A percentile compares a stretch with the other conserved stretches of the same genome.
phyloP scores from a whole-genome alignment of 1,140 invertebrate genomes.

The Panagrolaimus sp. region DNA sequence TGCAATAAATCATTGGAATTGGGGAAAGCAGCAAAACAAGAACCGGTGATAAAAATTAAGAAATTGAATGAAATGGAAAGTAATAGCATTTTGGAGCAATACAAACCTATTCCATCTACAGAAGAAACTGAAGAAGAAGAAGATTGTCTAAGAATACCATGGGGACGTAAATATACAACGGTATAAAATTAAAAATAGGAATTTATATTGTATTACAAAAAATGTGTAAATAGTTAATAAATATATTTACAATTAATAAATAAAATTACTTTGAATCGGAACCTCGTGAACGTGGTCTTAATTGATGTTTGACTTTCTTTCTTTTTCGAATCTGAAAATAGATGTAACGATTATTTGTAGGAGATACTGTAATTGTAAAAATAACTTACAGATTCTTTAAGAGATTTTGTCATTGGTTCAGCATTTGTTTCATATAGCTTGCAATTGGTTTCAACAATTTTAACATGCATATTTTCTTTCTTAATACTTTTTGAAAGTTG shows the following conservation, averaged over 20 bases:
- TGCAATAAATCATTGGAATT: conserved; percentile 37
- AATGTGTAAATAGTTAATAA: too few species aligned
- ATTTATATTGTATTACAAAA: too few species aligned
- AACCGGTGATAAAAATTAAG: conserved; percentile 27
- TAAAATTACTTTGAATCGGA: too few species aligned
- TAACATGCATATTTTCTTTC: not conserved
- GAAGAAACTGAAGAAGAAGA: conserved; percentile 25
- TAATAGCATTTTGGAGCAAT: conserved; percentile 6
- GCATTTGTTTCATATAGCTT: not conserved
- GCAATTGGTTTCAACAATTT: conserved; percentile 1
- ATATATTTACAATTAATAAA: too few species aligned
- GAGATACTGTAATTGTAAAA: too few species aligned
- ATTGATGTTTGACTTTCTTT: too few species aligned
- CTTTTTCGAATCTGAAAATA: too few species aligned
- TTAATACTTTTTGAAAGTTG: not conserved
- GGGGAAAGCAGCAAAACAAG: conserved; percentile 13
- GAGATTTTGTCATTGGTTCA: not conserved
- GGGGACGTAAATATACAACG: conserved; percentile 35
- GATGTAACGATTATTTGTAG: too few species aligned
- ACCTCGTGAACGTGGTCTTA: too few species aligned
- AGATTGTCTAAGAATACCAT: conserved; percentile 35
- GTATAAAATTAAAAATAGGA: not conserved
- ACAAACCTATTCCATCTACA: not conserved
- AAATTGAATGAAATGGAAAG: conserved; percentile 16
- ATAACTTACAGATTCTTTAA: too few species aligned